A percentile compares a stretch with the other conserved stretches of the same genome.
phyloP scores from a whole-genome alignment of 2,113 vertebrate species.

The Salvelinus namaycush region DNA sequence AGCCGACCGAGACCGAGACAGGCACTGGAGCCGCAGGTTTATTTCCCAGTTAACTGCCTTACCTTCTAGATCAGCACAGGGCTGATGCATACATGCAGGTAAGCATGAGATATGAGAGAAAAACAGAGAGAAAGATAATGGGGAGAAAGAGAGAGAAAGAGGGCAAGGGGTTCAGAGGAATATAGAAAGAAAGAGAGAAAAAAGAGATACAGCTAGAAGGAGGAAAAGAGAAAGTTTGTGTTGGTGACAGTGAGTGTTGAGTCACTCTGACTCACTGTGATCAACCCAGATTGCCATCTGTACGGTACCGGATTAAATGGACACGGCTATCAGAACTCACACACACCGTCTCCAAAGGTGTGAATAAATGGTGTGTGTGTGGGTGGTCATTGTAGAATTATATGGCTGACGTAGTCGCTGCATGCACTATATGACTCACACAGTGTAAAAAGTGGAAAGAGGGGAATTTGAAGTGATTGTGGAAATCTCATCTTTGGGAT shows the following conservation, averaged over 20 bases:
- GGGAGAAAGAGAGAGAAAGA: conserved; percentile 6
- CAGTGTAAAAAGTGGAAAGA: conserved; percentile 9
- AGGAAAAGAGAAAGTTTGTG: not conserved
- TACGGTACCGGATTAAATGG: not conserved
- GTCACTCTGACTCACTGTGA: conserved; percentile 5
- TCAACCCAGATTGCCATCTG: not conserved
- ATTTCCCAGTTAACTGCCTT: not conserved
- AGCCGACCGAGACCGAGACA: not conserved
- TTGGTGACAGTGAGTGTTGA: not conserved
- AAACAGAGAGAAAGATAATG: conserved; percentile 17
- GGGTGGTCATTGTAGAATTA: not conserved
- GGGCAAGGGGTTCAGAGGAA: not conserved
- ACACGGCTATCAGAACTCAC: conserved; percentile 1
- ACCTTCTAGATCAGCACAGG: not conserved
- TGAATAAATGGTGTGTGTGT: not conserved
- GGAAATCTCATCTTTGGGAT: not conserved
- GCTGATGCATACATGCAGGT: not conserved
- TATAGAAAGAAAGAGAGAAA: not conserved
- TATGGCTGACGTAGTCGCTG: not conserved
- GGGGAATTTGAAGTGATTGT: not conserved
- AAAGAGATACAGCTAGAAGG: too few relatives aligned
- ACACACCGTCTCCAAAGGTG: conserved; percentile 7
- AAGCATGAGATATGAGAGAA: conserved; percentile 11
- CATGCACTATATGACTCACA: not conserved
- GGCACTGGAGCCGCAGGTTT: not conserved